Percentiles rank a stretch among this genome's conserved stretches.
phyloP scores from a whole-genome alignment of 1,140 invertebrate genomes.

The Brachionus angularis region DNA sequence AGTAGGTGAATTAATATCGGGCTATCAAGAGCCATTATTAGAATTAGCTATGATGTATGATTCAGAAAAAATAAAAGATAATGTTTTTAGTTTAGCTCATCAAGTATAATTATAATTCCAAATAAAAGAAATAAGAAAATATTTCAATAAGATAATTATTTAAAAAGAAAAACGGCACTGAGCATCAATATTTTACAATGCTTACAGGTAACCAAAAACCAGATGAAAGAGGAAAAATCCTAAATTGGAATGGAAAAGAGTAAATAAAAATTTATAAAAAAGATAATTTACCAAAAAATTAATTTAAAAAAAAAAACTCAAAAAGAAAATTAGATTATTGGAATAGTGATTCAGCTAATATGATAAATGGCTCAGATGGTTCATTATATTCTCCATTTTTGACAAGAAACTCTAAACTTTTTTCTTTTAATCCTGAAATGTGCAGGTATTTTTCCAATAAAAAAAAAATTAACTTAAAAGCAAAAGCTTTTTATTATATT shows the following conservation, averaged over 20 bases:
- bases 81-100: conserved; percentile 22
- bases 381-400: conserved; percentile 25
- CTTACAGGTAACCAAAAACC: not conserved
- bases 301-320: no score
- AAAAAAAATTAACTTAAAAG: no score
- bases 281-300: not conserved
- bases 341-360: not conserved
- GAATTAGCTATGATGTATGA: not conserved
- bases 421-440: conserved; percentile 18
- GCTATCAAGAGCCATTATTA: conserved; percentile 28
- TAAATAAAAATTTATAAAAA: no score
- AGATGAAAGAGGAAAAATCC: not conserved
- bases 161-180: conserved; percentile 37
- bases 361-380: conserved; percentile 34
- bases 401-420: not conserved
- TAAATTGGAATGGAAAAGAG: conserved; percentile 29
- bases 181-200: conserved; percentile 26
- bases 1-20: conserved; percentile 24
- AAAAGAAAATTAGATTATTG: conserved; percentile 31
- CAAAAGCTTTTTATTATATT: no score
- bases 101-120: no score
- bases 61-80: conserved; percentile 4
- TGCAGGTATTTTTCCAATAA: no score
- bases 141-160: no score
- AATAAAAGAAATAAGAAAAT: no score